These are phyloP conservation scores for Euschistus heros DNA, from an alignment of 1,140 invertebrate species.

Conservation along the genomic window DNA sequence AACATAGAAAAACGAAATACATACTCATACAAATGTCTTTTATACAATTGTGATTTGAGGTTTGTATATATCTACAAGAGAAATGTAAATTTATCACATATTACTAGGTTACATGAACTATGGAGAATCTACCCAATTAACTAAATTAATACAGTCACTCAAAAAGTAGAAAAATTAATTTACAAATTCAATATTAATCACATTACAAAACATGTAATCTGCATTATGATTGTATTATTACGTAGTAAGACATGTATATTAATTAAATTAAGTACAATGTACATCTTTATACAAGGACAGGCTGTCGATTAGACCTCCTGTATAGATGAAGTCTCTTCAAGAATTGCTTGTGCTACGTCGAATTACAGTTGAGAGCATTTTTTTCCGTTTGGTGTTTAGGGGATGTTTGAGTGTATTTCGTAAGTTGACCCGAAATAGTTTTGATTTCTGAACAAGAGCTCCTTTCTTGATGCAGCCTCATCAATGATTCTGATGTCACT, in stretches of 20 bases:
- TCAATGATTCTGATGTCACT: constrained; percentile 22
- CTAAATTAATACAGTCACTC: too few species aligned
- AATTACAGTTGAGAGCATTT: not conserved
- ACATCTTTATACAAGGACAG: constrained; percentile 19
- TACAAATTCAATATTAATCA: too few species aligned
- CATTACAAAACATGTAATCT: too few species aligned
- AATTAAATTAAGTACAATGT: not conserved
- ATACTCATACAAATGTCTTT: too few species aligned
- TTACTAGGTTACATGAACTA: too few species aligned
- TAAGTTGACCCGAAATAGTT: constrained; percentile 2
- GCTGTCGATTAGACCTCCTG: constrained; percentile 10
- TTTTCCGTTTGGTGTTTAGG: constrained; percentile 9
- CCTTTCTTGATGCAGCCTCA: constrained; percentile 19
- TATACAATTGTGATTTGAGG: too few species aligned
- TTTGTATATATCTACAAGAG: too few species aligned
- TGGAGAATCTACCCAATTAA: too few species aligned
- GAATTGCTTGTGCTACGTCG: constrained; percentile 20
- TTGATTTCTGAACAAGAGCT: constrained; percentile 13
- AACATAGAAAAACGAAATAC: too few species aligned
- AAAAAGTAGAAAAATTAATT: too few species aligned
- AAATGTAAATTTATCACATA: too few species aligned
- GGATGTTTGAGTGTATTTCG: constrained; percentile 20
- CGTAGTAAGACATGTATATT: not conserved
- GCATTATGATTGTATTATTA: too few species aligned
- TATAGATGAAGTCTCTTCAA: constrained; percentile 14